These are phyloP conservation scores for Salvelinus sp. DNA, from an alignment of 2,113 vertebrate species.

Conservation along the genomic window DNA sequence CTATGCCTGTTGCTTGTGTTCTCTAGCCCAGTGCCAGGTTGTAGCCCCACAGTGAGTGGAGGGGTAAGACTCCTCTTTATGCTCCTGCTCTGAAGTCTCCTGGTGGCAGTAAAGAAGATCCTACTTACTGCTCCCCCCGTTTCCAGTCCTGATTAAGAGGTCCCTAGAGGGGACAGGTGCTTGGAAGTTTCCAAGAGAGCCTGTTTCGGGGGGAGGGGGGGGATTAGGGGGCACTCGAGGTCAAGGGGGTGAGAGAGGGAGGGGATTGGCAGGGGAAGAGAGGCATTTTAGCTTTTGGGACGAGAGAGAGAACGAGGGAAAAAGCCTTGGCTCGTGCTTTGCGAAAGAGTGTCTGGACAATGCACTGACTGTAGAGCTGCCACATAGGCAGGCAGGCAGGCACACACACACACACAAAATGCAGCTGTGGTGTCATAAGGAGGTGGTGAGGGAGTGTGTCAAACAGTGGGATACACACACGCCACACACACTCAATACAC, in stretches of 20 bases:
- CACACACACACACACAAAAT: not conserved
- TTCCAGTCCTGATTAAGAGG: not conserved
- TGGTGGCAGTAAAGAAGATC: constrained; percentile 7
- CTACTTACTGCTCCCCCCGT: constrained; percentile 7
- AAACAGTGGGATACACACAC: constrained; percentile 14
- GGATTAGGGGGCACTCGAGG: not conserved
- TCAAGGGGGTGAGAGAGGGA: not conserved
- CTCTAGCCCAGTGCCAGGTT: too few relatives aligned
- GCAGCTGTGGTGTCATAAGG: constrained; percentile 12
- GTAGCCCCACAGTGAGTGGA: too few relatives aligned
- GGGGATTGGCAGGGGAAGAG: not conserved
- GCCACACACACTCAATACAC: constrained; percentile 1
- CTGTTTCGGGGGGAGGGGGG: not conserved
- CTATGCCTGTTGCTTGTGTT: too few relatives aligned
- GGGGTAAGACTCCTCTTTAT: not conserved
- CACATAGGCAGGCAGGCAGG: constrained; percentile 18
- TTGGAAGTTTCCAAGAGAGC: constrained; percentile 1
- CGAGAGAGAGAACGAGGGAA: constrained; percentile 4
- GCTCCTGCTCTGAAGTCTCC: not conserved
- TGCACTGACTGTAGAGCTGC: constrained; percentile 34
- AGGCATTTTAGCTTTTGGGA: not conserved
- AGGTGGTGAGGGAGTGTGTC: constrained; percentile 14
- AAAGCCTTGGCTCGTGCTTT: not conserved
- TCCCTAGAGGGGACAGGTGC: constrained; percentile 1
- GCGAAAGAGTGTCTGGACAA: constrained; percentile 2